A percentile compares a stretch with the other conserved stretches of the same genome.
Conservation (phyloP, 2,113 vertebrate species). For the Epinephelus moara region DNA sequence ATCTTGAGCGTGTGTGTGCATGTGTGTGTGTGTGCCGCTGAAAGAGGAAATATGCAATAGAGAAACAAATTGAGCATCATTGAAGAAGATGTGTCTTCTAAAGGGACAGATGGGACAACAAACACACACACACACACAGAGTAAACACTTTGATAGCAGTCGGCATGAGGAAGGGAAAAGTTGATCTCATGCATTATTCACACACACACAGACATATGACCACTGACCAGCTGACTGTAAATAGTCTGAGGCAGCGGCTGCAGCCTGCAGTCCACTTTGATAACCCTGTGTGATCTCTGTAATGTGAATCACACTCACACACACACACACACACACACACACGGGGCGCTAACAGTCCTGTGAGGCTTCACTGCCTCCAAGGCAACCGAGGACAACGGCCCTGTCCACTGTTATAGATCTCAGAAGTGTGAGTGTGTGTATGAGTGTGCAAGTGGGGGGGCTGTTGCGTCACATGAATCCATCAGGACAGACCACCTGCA, state of each 20-base stretch:
- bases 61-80: background rate
- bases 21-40: background rate
- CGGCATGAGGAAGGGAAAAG: background rate
- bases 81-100: background rate
- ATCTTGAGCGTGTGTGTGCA: background rate
- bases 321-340: constrained; percentile 32
- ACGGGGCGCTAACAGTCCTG: background rate
- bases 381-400: constrained; percentile 10
- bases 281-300: constrained; percentile 38
- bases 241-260: constrained; percentile 16
- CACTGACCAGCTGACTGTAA: constrained; percentile 20
- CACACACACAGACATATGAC: background rate
- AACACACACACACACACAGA: background rate
- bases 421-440: background rate
- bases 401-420: background rate
- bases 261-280: constrained; percentile 39
- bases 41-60: constrained; percentile 18
- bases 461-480: background rate
- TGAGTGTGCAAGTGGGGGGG: background rate
- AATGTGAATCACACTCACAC: constrained; percentile 22
- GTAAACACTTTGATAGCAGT: background rate
- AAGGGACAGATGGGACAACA: background rate
- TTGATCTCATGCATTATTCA: constrained; percentile 45
- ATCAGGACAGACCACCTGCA: constrained; percentile 12
- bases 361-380: constrained; percentile 21